Percentiles rank a stretch among this genome's conserved stretches.
phyloP scores from a whole-genome alignment of 2,797 vertebrate genomes.

The Xenopus petersii region DNA sequence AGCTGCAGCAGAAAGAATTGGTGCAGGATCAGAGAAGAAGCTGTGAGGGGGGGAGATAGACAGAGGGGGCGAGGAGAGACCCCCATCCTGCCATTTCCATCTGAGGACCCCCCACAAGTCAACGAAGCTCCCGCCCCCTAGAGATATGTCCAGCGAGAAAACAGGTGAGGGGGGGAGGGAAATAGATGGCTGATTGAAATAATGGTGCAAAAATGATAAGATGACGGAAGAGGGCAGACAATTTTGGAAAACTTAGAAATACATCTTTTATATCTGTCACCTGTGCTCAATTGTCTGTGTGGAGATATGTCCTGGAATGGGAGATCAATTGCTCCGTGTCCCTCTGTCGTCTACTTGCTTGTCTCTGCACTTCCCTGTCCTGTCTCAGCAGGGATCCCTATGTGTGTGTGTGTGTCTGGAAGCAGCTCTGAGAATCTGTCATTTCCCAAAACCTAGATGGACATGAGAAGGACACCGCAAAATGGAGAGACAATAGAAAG shows the following conservation, averaged over 20 bases:
- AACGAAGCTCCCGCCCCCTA: slow-evolving; percentile 17
- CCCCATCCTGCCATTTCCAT: slow-evolving; percentile 27
- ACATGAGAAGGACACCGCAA: slow-evolving; percentile 3
- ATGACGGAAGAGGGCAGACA: not conserved
- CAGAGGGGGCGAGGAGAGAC: slow-evolving; percentile 44
- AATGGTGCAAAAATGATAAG: not conserved
- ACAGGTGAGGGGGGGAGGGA: slow-evolving; percentile 27
- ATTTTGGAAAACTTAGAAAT: not conserved
- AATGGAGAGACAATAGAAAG: slow-evolving; percentile 1
- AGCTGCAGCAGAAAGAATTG: slow-evolving; percentile 44
- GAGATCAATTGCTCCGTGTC: not conserved
- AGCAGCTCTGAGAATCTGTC: not conserved
- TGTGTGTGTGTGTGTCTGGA: not conserved
- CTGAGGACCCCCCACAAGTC: slow-evolving; percentile 38
- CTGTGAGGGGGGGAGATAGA: slow-evolving; percentile 36
- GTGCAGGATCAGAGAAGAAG: slow-evolving; percentile 41
- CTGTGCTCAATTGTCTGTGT: not conserved
- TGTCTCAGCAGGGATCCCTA: not conserved
- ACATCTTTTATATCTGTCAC: not conserved
- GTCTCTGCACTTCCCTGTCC: not conserved
- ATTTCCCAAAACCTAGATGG: not conserved
- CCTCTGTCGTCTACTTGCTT: not conserved
- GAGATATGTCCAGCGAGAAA: slow-evolving; percentile 33
- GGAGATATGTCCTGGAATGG: not conserved
- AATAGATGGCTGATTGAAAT: not conserved